A percentile compares a stretch with the other conserved stretches of the same genome.
Evolutionary conservation across 1,140 invertebrate species (phyloP).

Genomic region (Atta texana): DNA sequence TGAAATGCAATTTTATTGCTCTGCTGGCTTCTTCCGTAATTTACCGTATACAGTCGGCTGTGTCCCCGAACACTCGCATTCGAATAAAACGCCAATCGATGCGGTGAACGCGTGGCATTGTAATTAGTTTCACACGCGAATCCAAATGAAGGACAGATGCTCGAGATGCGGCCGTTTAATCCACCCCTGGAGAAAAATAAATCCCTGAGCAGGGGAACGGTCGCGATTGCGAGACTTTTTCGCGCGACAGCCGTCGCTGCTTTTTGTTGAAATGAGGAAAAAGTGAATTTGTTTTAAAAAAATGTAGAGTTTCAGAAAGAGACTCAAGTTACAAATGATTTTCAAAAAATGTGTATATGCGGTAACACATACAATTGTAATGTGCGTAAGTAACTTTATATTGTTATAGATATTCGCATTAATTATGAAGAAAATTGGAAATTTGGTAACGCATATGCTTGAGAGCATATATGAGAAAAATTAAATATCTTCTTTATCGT

Average conservation of each 20-base stretch:
- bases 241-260: not conserved
- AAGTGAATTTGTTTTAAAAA: not conserved
- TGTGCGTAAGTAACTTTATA: not conserved
- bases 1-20: conserved; percentile 46
- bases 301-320: not conserved
- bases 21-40: conserved; percentile 33
- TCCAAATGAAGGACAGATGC: conserved; percentile 39
- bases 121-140: conserved; percentile 35
- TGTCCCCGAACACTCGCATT: not conserved
- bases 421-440: not conserved
- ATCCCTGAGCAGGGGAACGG: conserved; percentile 5
- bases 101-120: not conserved
- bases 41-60: conserved; percentile 10
- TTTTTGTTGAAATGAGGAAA: not conserved
- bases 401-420: not conserved
- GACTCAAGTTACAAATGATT: not conserved
- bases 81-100: conserved; percentile 38
- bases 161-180: conserved; percentile 19
- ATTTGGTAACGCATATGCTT: not conserved
- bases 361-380: not conserved
- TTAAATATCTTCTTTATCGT: not conserved
- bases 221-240: conserved; percentile 1
- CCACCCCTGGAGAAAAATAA: conserved; percentile 22
- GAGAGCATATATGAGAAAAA: not conserved
- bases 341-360: not conserved